Percentiles rank a stretch among this genome's conserved stretches.
phyloP scores from a whole-genome alignment of 1,140 invertebrate genomes.

The Drosophila ohnishii region DNA sequence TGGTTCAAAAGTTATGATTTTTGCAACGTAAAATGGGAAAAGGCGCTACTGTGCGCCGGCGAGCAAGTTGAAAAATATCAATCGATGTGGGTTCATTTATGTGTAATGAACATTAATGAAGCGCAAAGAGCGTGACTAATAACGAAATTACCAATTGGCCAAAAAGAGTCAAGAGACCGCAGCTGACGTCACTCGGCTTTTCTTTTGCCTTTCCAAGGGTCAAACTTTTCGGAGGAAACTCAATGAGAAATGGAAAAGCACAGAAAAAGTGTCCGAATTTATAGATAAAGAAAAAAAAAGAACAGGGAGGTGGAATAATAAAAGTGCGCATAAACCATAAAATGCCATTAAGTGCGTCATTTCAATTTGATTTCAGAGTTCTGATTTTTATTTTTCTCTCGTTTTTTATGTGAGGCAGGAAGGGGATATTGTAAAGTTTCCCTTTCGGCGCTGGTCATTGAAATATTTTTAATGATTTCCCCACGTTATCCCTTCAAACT shows the following conservation, averaged over 20 bases:
- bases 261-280: slow-evolving; percentile 1
- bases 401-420: background rate
- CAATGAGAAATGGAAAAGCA: slow-evolving; percentile 17
- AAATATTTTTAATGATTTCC: slow-evolving; percentile 51
- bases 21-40: no score
- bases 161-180: slow-evolving; percentile 56
- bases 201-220: background rate
- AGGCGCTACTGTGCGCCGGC: no score
- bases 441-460: slow-evolving; percentile 21
- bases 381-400: slow-evolving; percentile 39
- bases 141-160: slow-evolving; percentile 79
- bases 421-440: slow-evolving; percentile 21
- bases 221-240: slow-evolving; percentile 13
- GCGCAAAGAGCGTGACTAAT: slow-evolving; percentile 82
- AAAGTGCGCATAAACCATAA: slow-evolving; percentile 76
- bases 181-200: slow-evolving; percentile 27
- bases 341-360: slow-evolving; percentile 78
- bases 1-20: no score
- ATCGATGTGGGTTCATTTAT: slow-evolving; percentile 82
- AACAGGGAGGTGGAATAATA: slow-evolving; percentile 55
- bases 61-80: slow-evolving; percentile 69
- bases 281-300: background rate
- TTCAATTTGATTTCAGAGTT: slow-evolving; percentile 74
- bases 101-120: slow-evolving; percentile 82
- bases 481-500: slow-evolving; percentile 28